Conservation (phyloP, 2,888 invertebrate species). For the Odontocerum albicorne region DNA sequence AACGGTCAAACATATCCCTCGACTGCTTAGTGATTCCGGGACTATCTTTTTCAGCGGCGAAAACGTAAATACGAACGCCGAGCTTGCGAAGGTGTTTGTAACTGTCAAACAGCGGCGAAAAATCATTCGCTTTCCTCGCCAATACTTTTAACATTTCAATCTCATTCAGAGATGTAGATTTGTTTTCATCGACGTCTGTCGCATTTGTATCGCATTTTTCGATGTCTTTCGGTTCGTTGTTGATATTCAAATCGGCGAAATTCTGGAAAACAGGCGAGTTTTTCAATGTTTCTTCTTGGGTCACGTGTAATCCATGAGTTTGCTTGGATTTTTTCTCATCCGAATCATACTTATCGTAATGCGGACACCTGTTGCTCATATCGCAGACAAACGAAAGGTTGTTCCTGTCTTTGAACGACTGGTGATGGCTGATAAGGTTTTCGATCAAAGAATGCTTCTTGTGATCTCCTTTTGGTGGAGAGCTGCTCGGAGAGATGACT, state of each 20-base stretch:
- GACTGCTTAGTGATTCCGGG: conserved; percentile 21
- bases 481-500: background rate
- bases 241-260: background rate
- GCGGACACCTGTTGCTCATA: background rate
- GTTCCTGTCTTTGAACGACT: conserved; percentile 22
- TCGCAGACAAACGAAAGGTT: conserved; percentile 28
- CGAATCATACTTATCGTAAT: background rate
- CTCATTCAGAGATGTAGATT: conserved; percentile 4
- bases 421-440: conserved; percentile 16
- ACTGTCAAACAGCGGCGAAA: conserved; percentile 25
- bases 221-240: background rate
- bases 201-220: background rate
- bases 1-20: conserved; percentile 30
- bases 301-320: conserved; percentile 11
- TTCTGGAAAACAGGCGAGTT: conserved; percentile 20
- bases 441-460: conserved; percentile 12
- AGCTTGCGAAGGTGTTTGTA: conserved; percentile 19
- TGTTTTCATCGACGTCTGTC: background rate
- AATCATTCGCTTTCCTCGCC: conserved; percentile 1
- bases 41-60: conserved; percentile 26
- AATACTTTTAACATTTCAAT: conserved; percentile 9
- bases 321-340: conserved; percentile 8
- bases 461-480: background rate
- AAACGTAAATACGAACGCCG: conserved; percentile 26
- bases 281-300: conserved; percentile 17